phyloP scores from a whole-genome alignment of 2,888 invertebrate genomes.

The Cyaniris semiargus region DNA sequence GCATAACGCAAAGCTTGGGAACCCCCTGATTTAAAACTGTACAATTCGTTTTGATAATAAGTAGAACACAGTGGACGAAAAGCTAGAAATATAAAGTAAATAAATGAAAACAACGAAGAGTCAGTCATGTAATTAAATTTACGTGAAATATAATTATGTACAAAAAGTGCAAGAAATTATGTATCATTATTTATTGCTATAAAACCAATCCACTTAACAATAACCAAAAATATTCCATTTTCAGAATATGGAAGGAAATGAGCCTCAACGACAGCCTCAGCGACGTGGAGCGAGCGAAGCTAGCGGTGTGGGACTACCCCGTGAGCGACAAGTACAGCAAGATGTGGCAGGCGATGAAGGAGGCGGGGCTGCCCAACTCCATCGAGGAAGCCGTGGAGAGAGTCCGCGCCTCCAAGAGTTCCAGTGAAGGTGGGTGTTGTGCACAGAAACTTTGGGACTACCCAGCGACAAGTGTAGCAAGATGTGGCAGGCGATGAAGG shows the following conservation, averaged over 20 bases:
- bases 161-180: no score
- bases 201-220: no score
- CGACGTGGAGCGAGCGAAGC: constrained; percentile 93
- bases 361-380: constrained; percentile 88
- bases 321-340: constrained; percentile 99
- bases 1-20: no score
- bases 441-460: constrained; percentile 88
- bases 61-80: no score
- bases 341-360: constrained; percentile 98
- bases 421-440: constrained; percentile 80
- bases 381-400: constrained; percentile 88
- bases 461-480: constrained; percentile 99
- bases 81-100: no score
- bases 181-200: no score
- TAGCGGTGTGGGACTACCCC: constrained; percentile 99
- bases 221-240: no score
- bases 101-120: no score
- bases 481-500: constrained; percentile 98
- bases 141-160: no score
- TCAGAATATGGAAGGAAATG: constrained; percentile 99
- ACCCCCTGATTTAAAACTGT: no score
- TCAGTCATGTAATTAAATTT: no score
- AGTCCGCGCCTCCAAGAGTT: constrained; percentile 83
- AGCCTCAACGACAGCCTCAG: constrained; percentile 95
- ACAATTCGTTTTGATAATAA: no score